These are phyloP conservation scores for Melanargia galathea DNA, from an alignment of 2,888 invertebrate genomes.

Conservation along the genomic window DNA sequence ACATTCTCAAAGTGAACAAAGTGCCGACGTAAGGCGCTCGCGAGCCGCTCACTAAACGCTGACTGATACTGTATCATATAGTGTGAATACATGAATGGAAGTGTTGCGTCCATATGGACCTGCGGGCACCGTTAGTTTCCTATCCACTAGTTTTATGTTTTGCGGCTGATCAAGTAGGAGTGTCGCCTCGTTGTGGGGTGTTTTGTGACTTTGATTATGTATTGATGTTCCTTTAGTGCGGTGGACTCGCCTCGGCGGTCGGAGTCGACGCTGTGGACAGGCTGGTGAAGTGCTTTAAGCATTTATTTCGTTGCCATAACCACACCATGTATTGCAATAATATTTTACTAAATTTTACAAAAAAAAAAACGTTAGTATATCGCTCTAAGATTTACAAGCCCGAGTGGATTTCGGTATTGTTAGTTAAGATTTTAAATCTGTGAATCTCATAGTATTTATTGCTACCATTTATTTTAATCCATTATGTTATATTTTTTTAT, in stretches of 20 bases:
- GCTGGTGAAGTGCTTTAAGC: slow-evolving; percentile 82
- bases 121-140: slow-evolving; percentile 72
- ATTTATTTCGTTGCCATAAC: slow-evolving; percentile 83
- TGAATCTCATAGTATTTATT: slow-evolving; percentile 83
- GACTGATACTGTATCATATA: slow-evolving; percentile 82
- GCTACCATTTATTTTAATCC: slow-evolving; percentile 79
- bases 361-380: slow-evolving; percentile 72
- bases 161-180: slow-evolving; percentile 64
- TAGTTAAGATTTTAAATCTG: slow-evolving; percentile 82
- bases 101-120: slow-evolving; percentile 76
- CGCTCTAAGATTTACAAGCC: slow-evolving; percentile 76
- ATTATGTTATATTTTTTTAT: slow-evolving; percentile 79
- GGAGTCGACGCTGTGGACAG: slow-evolving; percentile 75
- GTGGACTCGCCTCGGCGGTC: slow-evolving; percentile 74
- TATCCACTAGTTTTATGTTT: slow-evolving; percentile 81
- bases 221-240: slow-evolving; percentile 80
- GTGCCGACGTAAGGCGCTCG: slow-evolving; percentile 87
- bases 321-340: slow-evolving; percentile 81
- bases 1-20: slow-evolving; percentile 90
- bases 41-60: slow-evolving; percentile 65
- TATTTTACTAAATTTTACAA: slow-evolving; percentile 81
- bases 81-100: slow-evolving; percentile 75
- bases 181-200: slow-evolving; percentile 67
- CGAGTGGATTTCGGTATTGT: slow-evolving; percentile 78
- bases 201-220: slow-evolving; percentile 64